These are phyloP conservation scores for Deilephila porcellus DNA, from an alignment of 2,888 invertebrate genomes.

Conservation along the genomic window DNA sequence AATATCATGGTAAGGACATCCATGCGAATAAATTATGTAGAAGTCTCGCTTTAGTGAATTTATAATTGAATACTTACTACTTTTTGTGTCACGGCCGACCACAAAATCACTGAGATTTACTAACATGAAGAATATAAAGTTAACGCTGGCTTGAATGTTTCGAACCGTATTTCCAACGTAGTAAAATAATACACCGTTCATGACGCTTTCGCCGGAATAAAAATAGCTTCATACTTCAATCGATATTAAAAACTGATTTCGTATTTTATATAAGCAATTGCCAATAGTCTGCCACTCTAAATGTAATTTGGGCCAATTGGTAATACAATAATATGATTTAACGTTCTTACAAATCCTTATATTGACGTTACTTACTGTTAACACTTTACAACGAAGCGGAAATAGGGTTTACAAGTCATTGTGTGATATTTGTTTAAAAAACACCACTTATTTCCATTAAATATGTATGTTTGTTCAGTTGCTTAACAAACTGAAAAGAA, in stretches of 20 bases:
- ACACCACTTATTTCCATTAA: no score
- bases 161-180: background rate
- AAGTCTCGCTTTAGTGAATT: conserved; percentile 26
- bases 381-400: no score
- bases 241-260: background rate
- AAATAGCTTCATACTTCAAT: background rate
- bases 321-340: no score
- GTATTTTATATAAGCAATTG: background rate
- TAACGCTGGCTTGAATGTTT: conserved; percentile 8
- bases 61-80: conserved; percentile 27
- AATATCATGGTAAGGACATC: conserved; percentile 4
- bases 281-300: no score
- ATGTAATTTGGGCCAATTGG: no score
- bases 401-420: no score
- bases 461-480: background rate
- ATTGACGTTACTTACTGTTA: no score
- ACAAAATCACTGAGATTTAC: conserved; percentile 18
- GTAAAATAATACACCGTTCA: background rate
- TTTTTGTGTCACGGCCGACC: conserved; percentile 34
- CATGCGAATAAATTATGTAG: conserved; percentile 27
- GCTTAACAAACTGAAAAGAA: no score
- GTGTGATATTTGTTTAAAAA: no score
- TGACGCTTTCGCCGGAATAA: background rate
- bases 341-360: no score
- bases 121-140: conserved; percentile 15